Percentiles rank a stretch among this genome's conserved stretches.
phyloP scores from a whole-genome alignment of 1,140 invertebrate genomes.

The Ceratina calcarata region DNA sequence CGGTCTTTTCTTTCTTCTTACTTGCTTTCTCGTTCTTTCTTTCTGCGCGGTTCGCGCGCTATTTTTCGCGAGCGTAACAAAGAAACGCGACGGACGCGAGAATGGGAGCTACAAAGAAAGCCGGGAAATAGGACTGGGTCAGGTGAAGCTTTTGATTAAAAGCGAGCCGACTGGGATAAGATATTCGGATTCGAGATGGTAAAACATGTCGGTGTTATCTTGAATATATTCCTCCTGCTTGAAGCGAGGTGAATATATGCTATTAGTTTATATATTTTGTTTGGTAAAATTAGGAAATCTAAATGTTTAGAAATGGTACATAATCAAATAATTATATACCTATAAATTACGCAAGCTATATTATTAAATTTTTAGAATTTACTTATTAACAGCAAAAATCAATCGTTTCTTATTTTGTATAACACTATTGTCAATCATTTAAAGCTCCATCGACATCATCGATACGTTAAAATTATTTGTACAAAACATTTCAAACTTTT shows the following conservation, averaged over 20 bases:
- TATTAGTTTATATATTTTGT: neutral
- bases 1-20: neutral
- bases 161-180: conserved; percentile 16
- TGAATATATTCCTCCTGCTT: neutral
- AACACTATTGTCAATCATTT: no score
- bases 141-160: conserved; percentile 65
- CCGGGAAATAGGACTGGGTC: conserved; percentile 58
- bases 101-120: conserved; percentile 50
- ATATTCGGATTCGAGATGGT: neutral
- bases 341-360: no score
- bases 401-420: no score
- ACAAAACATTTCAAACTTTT: neutral
- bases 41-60: neutral
- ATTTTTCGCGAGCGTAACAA: conserved; percentile 48
- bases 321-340: no score
- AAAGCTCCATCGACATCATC: no score
- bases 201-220: neutral
- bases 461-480: no score
- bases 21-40: neutral
- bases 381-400: no score
- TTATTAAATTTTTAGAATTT: no score
- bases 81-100: conserved; percentile 51
- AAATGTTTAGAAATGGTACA: no score
- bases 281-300: no score
- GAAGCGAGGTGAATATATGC: neutral